Base-by-base conservation (phyloP, 2,888 invertebrate genomes). In the Sylvicola fuscatus region DNA sequence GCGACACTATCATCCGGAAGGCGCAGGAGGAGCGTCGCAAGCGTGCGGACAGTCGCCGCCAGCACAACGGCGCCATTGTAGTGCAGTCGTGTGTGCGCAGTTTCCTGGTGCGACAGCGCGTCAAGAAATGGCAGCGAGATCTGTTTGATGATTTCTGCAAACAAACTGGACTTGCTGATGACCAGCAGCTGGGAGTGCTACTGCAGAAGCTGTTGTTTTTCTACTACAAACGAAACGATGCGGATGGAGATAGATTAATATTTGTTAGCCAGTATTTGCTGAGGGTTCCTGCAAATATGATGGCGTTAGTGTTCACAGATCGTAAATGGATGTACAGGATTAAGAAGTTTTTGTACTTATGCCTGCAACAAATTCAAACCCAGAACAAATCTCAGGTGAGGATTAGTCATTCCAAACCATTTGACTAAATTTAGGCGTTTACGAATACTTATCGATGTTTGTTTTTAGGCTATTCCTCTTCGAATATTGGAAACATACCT, bases 21-120 rank as follows among this genome's bases (percentile, higher is more conserved):
- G 80, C 83, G 32, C 86, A 87, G 49, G 68, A 72, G 50, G 89
- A 90, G 60, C 69, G 92, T 42, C 70, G 75, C 43, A 87, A 86
- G 59, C 66, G 92, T 54, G 87, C 90, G 65, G 84, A 84, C 50
- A 66, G 74, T 43, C 68, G 87, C 40, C 66, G 69, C 46, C 72
- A 74, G 47, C 63, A 76, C 26, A 72, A 73, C 45, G 81, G 84
- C 50, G 72, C 84, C 11, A 65, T 82, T 42, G 72, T 77, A 49
- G 72, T 92, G 39, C 90, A 92, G 56, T 80, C 84, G 1, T 73
- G 70, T 54, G 70, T 75, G 6, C 64, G 86, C 39, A 80, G 84
- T 44, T 84, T 76, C 46, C 59, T 83, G 15, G 63, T 66, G 27
- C 64, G 84, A 17, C 73, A 74, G 51, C 64, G 66, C 29, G 64